Evolutionary conservation across 2,888 invertebrate genomes (phyloP).

Genomic region (Noctuana brunneofusca): DNA sequence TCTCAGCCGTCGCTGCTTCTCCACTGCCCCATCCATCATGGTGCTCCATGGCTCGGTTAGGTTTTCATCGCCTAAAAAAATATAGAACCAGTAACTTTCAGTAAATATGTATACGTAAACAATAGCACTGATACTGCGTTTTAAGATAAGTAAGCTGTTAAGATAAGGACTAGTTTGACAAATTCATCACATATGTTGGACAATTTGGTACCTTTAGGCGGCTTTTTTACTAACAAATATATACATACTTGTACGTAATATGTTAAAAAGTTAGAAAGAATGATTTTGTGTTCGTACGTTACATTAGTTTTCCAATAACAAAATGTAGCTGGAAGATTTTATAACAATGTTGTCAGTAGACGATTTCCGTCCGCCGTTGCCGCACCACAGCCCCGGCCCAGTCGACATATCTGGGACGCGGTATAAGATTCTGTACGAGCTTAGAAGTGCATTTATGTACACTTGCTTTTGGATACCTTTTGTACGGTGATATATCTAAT

Average conservation of each 20-base stretch:
- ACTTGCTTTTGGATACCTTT: not conserved
- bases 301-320: slow-evolving; percentile 41
- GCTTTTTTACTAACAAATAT: not conserved
- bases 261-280: not conserved
- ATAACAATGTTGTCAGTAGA: slow-evolving; percentile 77
- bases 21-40: slow-evolving; percentile 71
- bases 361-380: slow-evolving; percentile 75
- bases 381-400: slow-evolving; percentile 49
- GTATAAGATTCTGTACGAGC: slow-evolving; percentile 43
- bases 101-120: not conserved
- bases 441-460: not conserved
- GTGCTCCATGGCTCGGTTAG: slow-evolving; percentile 75
- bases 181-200: not conserved
- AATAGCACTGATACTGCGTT: not conserved
- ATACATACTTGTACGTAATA: slow-evolving; percentile 1
- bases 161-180: slow-evolving; percentile 41
- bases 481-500: not conserved
- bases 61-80: slow-evolving; percentile 77
- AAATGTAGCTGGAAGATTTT: slow-evolving; percentile 52
- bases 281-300: slow-evolving; percentile 10
- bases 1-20: slow-evolving; percentile 62
- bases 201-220: not conserved
- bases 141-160: slow-evolving; percentile 31
- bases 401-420: slow-evolving; percentile 75
- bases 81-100: slow-evolving; percentile 44